Conservation (phyloP, 2,797 vertebrate species). For the Eospalax fontanierii region DNA sequence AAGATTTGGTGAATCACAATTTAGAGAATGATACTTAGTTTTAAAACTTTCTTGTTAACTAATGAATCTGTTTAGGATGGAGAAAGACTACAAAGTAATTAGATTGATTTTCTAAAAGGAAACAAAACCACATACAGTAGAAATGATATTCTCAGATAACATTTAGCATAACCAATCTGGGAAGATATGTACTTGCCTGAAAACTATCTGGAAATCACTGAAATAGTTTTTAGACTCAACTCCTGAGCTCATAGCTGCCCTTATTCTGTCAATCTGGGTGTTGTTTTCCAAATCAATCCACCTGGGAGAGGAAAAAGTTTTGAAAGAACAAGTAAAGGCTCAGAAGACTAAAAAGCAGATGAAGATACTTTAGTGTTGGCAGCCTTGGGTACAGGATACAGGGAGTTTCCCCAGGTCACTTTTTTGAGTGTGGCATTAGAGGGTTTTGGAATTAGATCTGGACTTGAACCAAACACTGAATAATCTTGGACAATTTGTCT, state of each 20-base stretch:
- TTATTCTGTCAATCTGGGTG: neutral
- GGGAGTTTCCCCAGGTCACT: neutral
- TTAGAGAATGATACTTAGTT: slow-evolving; percentile 57
- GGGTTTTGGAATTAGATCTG: slow-evolving; percentile 29
- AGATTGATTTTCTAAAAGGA: neutral
- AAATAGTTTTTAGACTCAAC: neutral
- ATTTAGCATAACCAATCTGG: neutral
- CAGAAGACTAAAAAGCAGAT: slow-evolving; percentile 18
- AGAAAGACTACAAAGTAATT: neutral
- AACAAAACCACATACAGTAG: neutral
- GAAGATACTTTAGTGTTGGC: neutral
- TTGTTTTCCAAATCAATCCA: slow-evolving; percentile 17
- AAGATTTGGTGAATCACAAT: slow-evolving; percentile 45
- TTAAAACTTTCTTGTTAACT: slow-evolving; percentile 48
- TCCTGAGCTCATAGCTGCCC: neutral
- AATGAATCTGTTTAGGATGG: neutral
- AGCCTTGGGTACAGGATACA: neutral
- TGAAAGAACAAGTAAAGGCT: slow-evolving; percentile 8
- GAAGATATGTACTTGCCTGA: neutral
- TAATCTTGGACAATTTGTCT: neutral
- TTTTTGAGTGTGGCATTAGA: neutral
- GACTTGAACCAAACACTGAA: neutral
- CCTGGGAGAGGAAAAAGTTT: slow-evolving; percentile 19
- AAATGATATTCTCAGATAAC: slow-evolving; percentile 4
- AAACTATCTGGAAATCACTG: neutral